Evolutionary conservation across 1,140 invertebrate species (phyloP).

Genomic region (Oreohelix idahoensis): DNA sequence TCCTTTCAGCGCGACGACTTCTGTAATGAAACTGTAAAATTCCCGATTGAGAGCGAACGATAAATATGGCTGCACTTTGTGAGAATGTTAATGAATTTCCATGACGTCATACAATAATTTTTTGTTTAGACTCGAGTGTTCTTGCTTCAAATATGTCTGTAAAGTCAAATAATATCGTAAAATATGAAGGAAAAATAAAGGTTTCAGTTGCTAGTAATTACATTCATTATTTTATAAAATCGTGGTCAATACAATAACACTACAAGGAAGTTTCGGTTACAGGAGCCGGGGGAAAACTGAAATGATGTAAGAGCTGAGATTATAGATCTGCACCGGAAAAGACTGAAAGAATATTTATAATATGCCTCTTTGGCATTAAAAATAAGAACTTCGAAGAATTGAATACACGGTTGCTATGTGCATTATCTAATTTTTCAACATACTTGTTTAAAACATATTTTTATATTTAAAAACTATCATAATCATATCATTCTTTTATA

Average conservation of each 20-base stretch:
- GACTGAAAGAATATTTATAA: background rate
- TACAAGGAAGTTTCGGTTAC: background rate
- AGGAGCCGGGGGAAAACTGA: background rate
- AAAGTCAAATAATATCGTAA: background rate
- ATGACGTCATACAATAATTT: conserved; percentile 43
- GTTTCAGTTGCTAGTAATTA: background rate
- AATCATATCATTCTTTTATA: too few species aligned
- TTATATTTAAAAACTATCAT: too few species aligned
- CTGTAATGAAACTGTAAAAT: background rate
- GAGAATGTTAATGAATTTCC: conserved; percentile 45
- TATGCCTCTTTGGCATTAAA: background rate
- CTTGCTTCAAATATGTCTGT: background rate
- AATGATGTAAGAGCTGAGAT: background rate
- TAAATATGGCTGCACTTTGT: conserved; percentile 48
- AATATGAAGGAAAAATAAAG: background rate
- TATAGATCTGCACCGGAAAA: background rate
- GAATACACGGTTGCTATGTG: too few species aligned
- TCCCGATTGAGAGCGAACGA: conserved; percentile 5
- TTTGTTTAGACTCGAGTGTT: background rate
- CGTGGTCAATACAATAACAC: background rate
- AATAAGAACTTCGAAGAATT: too few species aligned
- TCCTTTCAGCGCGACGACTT: background rate
- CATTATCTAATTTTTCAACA: too few species aligned
- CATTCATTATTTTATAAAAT: background rate
- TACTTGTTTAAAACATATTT: too few species aligned